Percentiles rank a stretch among this genome's conserved stretches.
phyloP scores from a whole-genome alignment of 2,113 vertebrate genomes.

The Sitta europaea region DNA sequence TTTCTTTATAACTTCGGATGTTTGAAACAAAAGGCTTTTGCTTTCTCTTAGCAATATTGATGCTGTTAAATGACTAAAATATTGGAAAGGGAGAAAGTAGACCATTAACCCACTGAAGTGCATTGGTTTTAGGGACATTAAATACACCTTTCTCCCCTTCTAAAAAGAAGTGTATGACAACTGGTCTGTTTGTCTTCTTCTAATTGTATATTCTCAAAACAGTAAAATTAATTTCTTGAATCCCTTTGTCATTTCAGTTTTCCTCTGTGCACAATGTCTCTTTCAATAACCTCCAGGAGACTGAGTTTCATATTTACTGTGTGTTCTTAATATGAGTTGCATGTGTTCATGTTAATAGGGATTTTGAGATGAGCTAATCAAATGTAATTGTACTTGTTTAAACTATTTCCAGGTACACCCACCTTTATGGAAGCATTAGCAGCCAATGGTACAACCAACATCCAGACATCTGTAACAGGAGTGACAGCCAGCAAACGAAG shows the following conservation, averaged over 20 bases:
- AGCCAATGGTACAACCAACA: constrained; percentile 78
- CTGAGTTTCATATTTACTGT: not conserved
- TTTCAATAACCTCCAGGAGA: not conserved
- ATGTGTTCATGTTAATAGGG: not conserved
- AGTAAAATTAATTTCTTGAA: not conserved
- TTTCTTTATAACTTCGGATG: not conserved
- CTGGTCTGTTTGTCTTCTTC: not conserved
- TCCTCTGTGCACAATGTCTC: not conserved
- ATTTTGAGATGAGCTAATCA: not conserved
- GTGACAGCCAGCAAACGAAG: constrained; percentile 83
- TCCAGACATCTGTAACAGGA: constrained; percentile 77
- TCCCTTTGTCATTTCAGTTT: not conserved
- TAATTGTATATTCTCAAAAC: not conserved
- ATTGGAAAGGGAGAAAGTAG: not conserved
- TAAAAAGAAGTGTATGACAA: not conserved
- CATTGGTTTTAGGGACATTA: not conserved
- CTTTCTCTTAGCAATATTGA: not conserved
- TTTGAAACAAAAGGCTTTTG: not conserved
- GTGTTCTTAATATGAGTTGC: not conserved
- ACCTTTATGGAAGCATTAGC: constrained; percentile 82
- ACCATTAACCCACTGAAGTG: not conserved
- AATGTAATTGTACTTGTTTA: not conserved
- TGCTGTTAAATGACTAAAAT: not conserved
- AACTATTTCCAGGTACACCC: constrained; percentile 75
- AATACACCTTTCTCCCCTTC: not conserved